Base-by-base conservation (phyloP, 2,888 invertebrate species). In the Cecidostiba fungosa region DNA sequence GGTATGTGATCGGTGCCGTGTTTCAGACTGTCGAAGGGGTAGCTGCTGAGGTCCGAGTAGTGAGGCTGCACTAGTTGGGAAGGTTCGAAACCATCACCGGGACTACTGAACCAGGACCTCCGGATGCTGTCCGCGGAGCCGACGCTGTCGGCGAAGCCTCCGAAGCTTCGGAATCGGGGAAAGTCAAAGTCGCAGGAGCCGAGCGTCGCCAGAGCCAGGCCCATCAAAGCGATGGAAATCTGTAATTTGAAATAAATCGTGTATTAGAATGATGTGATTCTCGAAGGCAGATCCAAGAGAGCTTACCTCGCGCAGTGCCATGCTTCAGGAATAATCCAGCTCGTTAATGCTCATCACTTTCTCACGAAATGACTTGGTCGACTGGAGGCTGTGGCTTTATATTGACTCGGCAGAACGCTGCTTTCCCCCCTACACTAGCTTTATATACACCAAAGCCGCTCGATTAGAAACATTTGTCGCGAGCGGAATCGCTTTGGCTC, bases 301-400 rank as follows among this genome's bases (percentile, higher is more conserved):
- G 26, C 82, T 85, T 82, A 85, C 85, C 82, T 85, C 78, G 54
- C 62, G 39, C 47, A 79, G 23, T n/a, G 82, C 79, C 85, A 85
- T 86, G 54, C n/a, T 74, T 69, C 26, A 36, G 39, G 70, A 78
- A 80, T 81, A 70, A 77, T 66, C n/a, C 16, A 36, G 59, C 77
- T 86, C 72, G 66, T 86, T 87, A 87, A 80, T 62, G 84, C 62
- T 84, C 90, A 89, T 89, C 89, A 91, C 91, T 91, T 91, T 91
- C 90, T 89, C 89, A 88, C 88, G 89, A 91, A 92, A 91, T 92
- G 92, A 92, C 89, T 90, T 87, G 85, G 85, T 82, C 87, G 87
- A 87, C 78, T 62, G 82, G 82, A 82, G 85, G 85, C 85, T 89
- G 89, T 88, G 90, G 89, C 89, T 93, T 93, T 93, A 93, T 93